Conservation (phyloP, 1,140 invertebrate species). For the Phocides pigmalion region DNA sequence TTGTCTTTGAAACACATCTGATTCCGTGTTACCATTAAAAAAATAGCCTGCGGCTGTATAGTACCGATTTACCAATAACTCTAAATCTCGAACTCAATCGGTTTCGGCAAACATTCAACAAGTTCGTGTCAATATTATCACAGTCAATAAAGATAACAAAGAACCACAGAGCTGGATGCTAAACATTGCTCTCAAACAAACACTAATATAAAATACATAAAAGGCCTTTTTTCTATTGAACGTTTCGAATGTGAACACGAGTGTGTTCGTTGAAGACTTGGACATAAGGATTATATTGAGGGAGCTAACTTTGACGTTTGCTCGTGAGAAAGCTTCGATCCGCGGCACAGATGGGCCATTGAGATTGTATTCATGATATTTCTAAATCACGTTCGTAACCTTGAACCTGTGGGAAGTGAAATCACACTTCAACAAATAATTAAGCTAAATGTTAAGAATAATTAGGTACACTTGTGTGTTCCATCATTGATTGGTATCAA, state of each 20-base stretch:
- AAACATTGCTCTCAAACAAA: constrained; percentile 68
- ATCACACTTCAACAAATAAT: constrained; percentile 53
- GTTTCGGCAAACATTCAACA: constrained; percentile 41
- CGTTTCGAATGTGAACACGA: constrained; percentile 31
- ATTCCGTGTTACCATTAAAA: too few relatives aligned
- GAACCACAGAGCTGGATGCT: constrained; percentile 64
- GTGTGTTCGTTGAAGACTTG: constrained; percentile 34
- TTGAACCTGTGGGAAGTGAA: constrained; percentile 69
- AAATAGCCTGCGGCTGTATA: too few relatives aligned
- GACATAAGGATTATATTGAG: constrained; percentile 33
- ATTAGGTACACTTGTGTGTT: neutral
- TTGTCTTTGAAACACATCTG: too few relatives aligned
- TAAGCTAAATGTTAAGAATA: neutral
- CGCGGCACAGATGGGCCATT: constrained; percentile 58
- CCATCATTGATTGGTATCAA: neutral
- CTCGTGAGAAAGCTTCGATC: constrained; percentile 75
- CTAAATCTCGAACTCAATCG: constrained; percentile 37
- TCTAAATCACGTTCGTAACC: constrained; percentile 77
- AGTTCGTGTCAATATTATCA: constrained; percentile 63
- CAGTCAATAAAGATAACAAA: constrained; percentile 73
- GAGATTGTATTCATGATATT: constrained; percentile 78
- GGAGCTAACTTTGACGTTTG: constrained; percentile 10
- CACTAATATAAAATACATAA: constrained; percentile 61
- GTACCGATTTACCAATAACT: constrained; percentile 20
- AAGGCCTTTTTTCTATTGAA: constrained; percentile 47